phyloP scores from a whole-genome alignment of 2,888 invertebrate genomes.

The Apamea anceps region DNA sequence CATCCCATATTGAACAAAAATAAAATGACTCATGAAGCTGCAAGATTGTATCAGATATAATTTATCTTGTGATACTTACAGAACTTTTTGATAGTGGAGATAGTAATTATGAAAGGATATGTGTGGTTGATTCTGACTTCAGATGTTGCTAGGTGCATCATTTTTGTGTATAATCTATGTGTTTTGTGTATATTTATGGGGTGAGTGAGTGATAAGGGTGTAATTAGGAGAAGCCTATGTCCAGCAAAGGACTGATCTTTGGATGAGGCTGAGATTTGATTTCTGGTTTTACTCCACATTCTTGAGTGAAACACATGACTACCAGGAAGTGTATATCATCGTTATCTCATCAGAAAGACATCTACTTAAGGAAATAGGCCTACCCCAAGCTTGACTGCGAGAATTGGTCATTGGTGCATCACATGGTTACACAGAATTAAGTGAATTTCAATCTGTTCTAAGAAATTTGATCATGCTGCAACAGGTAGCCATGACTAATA shows the following conservation, averaged over 20 bases:
- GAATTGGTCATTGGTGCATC: constrained; percentile 4
- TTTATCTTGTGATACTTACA: constrained; percentile 42
- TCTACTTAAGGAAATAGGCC: neutral
- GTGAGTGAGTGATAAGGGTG: no score
- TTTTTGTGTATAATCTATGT: neutral
- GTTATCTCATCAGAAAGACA: neutral
- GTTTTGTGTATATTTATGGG: neutral
- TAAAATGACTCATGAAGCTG: constrained; percentile 25
- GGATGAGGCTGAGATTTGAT: neutral
- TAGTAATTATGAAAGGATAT: constrained; percentile 25
- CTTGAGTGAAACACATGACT: neutral
- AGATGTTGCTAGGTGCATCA: constrained; percentile 16
- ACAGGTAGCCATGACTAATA: constrained; percentile 50
- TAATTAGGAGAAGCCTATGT: no score
- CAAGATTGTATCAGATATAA: constrained; percentile 39
- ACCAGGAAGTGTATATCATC: neutral
- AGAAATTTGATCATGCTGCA: constrained; percentile 36
- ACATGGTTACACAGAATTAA: constrained; percentile 13
- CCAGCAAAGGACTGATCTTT: neutral
- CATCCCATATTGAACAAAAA: constrained; percentile 18
- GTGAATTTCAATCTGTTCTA: constrained; percentile 1
- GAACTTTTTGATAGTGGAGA: constrained; percentile 39
- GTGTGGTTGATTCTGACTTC: neutral
- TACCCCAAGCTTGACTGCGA: neutral
- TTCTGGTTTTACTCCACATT: neutral